These are phyloP conservation scores for Maconellicoccus hirsutus DNA, from an alignment of 1,140 invertebrate species.

Conservation along the genomic window DNA sequence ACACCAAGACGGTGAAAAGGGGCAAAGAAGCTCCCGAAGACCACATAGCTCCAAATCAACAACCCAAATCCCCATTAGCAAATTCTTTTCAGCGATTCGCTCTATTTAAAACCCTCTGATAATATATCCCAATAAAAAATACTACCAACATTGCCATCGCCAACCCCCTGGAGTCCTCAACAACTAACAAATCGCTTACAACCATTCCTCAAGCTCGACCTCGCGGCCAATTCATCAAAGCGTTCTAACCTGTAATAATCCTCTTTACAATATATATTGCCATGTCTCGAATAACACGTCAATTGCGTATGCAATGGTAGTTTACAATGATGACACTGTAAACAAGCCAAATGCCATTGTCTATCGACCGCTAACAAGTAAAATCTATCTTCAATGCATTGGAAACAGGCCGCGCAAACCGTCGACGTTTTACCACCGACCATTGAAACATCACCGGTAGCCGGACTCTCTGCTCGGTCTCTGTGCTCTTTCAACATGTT, in stretches of 20 bases:
- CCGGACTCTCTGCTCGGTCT: not conserved
- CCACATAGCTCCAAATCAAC: no score
- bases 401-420: conserved; percentile 46
- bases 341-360: conserved; percentile 77
- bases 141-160: no score
- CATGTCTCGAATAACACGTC: conserved; percentile 79
- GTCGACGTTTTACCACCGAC: conserved; percentile 28
- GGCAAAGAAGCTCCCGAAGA: no score
- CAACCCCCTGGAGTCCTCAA: no score
- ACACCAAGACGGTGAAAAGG: no score
- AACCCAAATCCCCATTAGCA: no score
- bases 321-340: conserved; percentile 77
- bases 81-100: no score
- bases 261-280: conserved; percentile 87
- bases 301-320: conserved; percentile 69
- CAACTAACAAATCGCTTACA: no score
- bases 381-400: conserved; percentile 48
- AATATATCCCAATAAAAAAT: no score
- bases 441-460: conserved; percentile 10
- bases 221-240: no score
- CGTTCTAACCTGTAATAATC: conserved; percentile 84
- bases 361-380: conserved; percentile 78
- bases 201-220: no score
- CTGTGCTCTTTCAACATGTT: conserved; percentile 24
- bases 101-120: no score